Evolutionary conservation across 2,888 invertebrate species (phyloP).

Genomic region (Agrilus cyanescens): DNA sequence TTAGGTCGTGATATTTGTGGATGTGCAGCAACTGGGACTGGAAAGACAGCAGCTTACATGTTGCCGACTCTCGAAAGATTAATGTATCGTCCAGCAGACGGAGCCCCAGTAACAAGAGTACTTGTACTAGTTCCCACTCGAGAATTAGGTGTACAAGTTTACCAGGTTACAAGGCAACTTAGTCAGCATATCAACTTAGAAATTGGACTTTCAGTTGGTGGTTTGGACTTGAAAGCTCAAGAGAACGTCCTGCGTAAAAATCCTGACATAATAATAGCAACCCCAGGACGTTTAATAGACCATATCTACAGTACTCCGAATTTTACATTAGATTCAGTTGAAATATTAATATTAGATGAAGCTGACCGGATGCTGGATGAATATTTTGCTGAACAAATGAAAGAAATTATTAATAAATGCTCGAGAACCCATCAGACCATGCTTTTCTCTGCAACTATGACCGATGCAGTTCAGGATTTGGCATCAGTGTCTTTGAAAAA

Average conservation of each 20-base stretch:
- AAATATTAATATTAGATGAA: constrained; percentile 73
- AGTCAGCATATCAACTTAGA: constrained; percentile 77
- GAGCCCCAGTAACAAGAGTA: constrained; percentile 63
- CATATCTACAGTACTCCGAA: constrained; percentile 92
- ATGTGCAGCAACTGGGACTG: constrained; percentile 96
- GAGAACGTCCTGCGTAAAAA: constrained; percentile 74
- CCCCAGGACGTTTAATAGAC: constrained; percentile 95
- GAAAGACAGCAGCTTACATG: constrained; percentile 99
- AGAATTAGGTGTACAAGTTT: constrained; percentile 96
- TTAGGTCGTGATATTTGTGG: constrained; percentile 90
- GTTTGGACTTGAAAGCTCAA: constrained; percentile 65
- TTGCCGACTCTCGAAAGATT: constrained; percentile 90
- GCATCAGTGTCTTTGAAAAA: constrained; percentile 86
- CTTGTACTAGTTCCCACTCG: constrained; percentile 92
- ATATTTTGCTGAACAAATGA: constrained; percentile 98
- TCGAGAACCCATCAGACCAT: constrained; percentile 87
- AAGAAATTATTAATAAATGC: constrained; percentile 90
- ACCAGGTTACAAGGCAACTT: constrained; percentile 84
- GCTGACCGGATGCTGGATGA: constrained; percentile 93
- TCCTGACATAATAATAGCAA: constrained; percentile 88
- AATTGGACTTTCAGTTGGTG: constrained; percentile 76
- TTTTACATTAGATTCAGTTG: constrained; percentile 80
- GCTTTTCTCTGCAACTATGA: constrained; percentile 98
- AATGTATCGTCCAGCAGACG: constrained; percentile 69
- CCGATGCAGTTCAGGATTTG: constrained; percentile 91